These are phyloP conservation scores for Mesitornis unicolor DNA, from an alignment of 2,113 vertebrate species.

Conservation along the genomic window DNA sequence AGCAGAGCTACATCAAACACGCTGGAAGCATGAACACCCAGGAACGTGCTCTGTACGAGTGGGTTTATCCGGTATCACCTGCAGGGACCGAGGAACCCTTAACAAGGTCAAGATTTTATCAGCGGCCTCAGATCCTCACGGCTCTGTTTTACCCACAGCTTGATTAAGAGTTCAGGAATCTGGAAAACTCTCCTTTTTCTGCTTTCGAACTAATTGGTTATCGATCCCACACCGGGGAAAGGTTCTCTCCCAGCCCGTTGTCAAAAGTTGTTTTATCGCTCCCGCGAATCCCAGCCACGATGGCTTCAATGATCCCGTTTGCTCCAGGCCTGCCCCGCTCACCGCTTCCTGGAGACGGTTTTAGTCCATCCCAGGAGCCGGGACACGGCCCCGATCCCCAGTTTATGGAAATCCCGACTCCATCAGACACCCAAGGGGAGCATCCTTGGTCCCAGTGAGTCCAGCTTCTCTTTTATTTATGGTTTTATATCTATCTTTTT, in stretches of 20 bases:
- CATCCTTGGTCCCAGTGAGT: rapidly evolving
- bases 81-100: background rate
- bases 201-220: constrained; percentile 60
- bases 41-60: background rate
- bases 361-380: background rate
- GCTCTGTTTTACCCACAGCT: background rate
- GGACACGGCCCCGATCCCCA: background rate
- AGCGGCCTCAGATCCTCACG: background rate
- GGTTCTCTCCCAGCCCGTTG: background rate
- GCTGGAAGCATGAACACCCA: background rate
- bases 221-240: constrained; percentile 42
- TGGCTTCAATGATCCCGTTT: background rate
- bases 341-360: rapidly evolving
- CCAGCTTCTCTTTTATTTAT: rapidly evolving
- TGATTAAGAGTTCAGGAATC: constrained; percentile 49
- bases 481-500: too few species aligned
- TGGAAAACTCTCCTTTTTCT: constrained; percentile 40
- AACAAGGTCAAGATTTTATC: constrained; percentile 51
- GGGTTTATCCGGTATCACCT: background rate
- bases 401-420: background rate
- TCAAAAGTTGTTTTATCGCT: constrained; percentile 50
- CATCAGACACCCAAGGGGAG: background rate
- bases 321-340: rapidly evolving
- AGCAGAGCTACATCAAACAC: background rate
- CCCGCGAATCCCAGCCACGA: constrained; percentile 4